These are phyloP conservation scores for Papilio elwesi DNA, from an alignment of 2,888 invertebrate genomes.

Conservation along the genomic window DNA sequence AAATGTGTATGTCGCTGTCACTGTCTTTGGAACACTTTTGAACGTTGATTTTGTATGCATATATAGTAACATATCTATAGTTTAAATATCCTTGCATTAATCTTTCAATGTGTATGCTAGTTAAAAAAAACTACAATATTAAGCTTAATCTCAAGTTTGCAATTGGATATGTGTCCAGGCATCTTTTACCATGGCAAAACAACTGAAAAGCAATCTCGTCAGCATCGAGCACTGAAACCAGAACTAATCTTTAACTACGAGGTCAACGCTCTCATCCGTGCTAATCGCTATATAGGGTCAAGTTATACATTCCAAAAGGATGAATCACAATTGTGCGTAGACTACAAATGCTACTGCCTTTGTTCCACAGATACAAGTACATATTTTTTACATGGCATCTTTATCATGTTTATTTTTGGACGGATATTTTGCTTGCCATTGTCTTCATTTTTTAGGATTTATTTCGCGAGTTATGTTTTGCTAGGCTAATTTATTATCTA, in stretches of 20 bases:
- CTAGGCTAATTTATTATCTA: too few species aligned
- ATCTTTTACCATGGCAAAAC: neutral
- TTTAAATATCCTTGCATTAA: too few species aligned
- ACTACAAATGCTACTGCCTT: neutral
- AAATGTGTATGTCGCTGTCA: too few species aligned
- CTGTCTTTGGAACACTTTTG: too few species aligned
- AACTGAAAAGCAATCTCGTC: slow-evolving; percentile 17
- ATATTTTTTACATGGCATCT: too few species aligned
- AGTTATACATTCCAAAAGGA: slow-evolving; percentile 33
- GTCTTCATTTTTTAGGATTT: too few species aligned
- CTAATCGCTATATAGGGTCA: slow-evolving; percentile 36
- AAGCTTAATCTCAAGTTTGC: neutral
- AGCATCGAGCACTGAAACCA: slow-evolving; percentile 26
- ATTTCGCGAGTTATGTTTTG: too few species aligned
- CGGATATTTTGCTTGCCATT: too few species aligned
- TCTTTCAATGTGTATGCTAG: too few species aligned
- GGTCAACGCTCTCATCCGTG: slow-evolving; percentile 35
- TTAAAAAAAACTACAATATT: neutral
- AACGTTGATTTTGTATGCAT: too few species aligned
- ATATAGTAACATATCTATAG: too few species aligned
- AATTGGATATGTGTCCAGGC: slow-evolving; percentile 8
- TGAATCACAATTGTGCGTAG: slow-evolving; percentile 26
- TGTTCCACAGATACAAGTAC: slow-evolving; percentile 1
- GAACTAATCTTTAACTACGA: slow-evolving; percentile 30
- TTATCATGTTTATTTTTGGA: neutral